phyloP scores from a whole-genome alignment of 2,888 invertebrate genomes.

The Apamea epomidion region DNA sequence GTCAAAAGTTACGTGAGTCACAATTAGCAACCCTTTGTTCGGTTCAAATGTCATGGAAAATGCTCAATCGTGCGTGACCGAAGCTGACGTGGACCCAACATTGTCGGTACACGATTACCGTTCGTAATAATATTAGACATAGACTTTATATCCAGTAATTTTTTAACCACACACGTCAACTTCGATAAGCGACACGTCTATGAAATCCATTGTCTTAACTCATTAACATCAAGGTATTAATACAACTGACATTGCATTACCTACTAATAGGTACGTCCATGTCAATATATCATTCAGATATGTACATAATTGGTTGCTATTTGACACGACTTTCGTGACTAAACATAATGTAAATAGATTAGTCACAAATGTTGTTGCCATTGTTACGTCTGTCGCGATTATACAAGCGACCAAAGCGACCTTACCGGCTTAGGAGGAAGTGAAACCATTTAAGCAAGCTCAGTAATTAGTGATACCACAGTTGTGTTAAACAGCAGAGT shows the following conservation, averaged over 20 bases:
- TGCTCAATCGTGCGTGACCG: slow-evolving; percentile 68
- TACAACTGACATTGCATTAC: slow-evolving; percentile 42
- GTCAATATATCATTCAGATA: slow-evolving; percentile 62
- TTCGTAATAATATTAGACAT: slow-evolving; percentile 56
- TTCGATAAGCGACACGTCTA: slow-evolving; percentile 48
- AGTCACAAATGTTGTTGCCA: slow-evolving; percentile 74
- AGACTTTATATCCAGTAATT: slow-evolving; percentile 26
- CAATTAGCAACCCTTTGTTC: slow-evolving; percentile 67
- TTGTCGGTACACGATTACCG: slow-evolving; percentile 54
- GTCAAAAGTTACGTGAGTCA: slow-evolving; percentile 63
- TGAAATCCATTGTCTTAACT: slow-evolving; percentile 53
- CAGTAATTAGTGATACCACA: slow-evolving; percentile 61
- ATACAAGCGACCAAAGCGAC: slow-evolving; percentile 65
- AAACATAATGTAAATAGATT: slow-evolving; percentile 74
- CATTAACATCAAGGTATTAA: slow-evolving; percentile 50
- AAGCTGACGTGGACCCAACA: slow-evolving; percentile 65
- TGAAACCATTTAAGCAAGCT: slow-evolving; percentile 60
- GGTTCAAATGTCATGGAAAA: slow-evolving; percentile 64
- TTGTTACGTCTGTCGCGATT: slow-evolving; percentile 71
- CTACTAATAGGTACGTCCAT: slow-evolving; percentile 23
- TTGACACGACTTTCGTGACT: slow-evolving; percentile 77
- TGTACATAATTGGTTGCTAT: slow-evolving; percentile 69
- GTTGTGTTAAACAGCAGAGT: slow-evolving; percentile 51
- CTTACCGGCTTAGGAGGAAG: slow-evolving; percentile 56
- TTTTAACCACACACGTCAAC: slow-evolving; percentile 47